Evolutionary conservation across 2,888 invertebrate genomes (phyloP), one percentile per base, ranked within the genome.

Genomic region (Acanthosepion lycidas): DNA sequence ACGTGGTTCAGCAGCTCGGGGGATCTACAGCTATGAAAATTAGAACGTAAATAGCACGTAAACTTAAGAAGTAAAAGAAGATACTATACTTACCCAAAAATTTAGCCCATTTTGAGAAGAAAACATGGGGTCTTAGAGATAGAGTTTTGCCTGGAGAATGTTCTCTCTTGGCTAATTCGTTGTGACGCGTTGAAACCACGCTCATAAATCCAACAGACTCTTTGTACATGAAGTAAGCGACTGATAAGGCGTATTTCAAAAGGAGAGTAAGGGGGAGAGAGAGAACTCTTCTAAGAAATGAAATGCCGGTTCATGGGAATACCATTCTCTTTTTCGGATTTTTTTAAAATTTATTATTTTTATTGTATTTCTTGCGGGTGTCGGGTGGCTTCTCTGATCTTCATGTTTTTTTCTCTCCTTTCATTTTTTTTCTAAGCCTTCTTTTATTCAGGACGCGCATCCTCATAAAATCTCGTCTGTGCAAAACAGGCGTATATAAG

Each of bases 101-200:
- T 59, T 59, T 59, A 59, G 59, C 23, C 59, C n/a, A 15, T 78
- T 78, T 78, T 78, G 15, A 15, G n/a, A 78, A 33, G 33, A 5
- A n/a, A 78, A 78, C n/a, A 78, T 78, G n/a, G 78, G n/a, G n/a
- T 78, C 18, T 78, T 78, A 9, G n/a, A 15, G n/a, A 78, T 59
- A 59, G 20, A 59, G 59, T 33, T 78, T 78, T 78, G n/a, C n/a
- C 78, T 78, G n/a, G 78, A n/a, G 78, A 78, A 78, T 78, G 78
- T 78, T 78, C 78, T n/a, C 78, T 78, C n/a, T 78, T n/a, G 78
- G 33, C 78, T 78, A 78, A 78, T 78, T 78, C 78, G n/a, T 78
- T 78, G 78, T 78, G 78, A 78, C 78, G 78, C n/a, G 9, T 78
- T 78, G 78, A 78, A 78, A 78, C 78, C 5, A 18, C 12, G 78